phyloP scores from a whole-genome alignment of 2,113 vertebrate species.

The Nibea albiflora region DNA sequence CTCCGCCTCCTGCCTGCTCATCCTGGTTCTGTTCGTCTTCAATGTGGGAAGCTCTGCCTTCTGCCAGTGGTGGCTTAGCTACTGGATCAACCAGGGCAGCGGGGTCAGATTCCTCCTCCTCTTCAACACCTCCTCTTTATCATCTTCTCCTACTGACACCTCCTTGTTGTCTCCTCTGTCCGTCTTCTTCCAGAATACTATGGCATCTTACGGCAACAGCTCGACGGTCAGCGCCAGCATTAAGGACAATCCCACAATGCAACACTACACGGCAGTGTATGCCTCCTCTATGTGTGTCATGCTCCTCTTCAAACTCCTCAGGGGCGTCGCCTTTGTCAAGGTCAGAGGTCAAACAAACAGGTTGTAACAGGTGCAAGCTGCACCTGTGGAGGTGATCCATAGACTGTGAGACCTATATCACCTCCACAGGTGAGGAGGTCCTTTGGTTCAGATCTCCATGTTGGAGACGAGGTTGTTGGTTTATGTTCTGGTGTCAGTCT shows the following conservation, averaged over 20 bases:
- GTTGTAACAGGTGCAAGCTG: no score
- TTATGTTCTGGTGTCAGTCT: no score
- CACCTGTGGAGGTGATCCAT: not conserved
- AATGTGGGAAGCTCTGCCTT: conserved; percentile 94
- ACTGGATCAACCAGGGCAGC: conserved; percentile 97
- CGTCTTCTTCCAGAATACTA: conserved; percentile 82
- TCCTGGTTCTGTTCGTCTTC: conserved; percentile 89
- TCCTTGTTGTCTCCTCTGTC: not conserved
- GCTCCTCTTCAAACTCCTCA: conserved; percentile 90
- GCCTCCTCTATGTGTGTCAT: conserved; percentile 94
- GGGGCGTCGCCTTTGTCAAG: conserved; percentile 93
- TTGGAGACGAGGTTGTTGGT: no score
- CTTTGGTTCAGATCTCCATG: no score
- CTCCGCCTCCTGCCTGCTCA: conserved; percentile 87
- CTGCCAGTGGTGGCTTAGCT: conserved; percentile 96
- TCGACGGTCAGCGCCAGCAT: conserved; percentile 88
- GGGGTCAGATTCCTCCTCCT: conserved; percentile 85
- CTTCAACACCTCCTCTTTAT: not conserved
- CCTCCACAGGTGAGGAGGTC: no score
- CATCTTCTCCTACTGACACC: not conserved
- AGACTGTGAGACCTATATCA: not conserved
- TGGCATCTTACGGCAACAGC: conserved; percentile 84
- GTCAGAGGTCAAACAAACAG: conserved; percentile 69
- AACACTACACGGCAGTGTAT: conserved; percentile 90
- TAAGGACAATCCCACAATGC: conserved; percentile 93